These are phyloP conservation scores for Isaurus tuberculatus DNA, from an alignment of 92 coral and sea anemone species.

Conservation along the genomic window DNA sequence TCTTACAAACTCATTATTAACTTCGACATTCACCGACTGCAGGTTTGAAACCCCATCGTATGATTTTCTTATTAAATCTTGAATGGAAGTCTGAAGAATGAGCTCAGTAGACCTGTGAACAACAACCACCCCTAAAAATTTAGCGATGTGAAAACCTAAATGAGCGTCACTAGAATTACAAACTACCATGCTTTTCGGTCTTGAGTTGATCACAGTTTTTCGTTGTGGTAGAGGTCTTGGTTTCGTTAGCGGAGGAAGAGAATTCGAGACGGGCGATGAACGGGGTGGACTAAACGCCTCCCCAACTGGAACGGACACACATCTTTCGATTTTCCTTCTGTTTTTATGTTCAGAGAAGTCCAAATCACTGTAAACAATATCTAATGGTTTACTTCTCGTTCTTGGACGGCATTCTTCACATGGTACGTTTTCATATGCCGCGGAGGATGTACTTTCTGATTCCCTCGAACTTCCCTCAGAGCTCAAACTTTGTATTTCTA, in stretches of 20 bases:
- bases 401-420: slow-evolving; percentile 47
- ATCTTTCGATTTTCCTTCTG: slow-evolving; percentile 49
- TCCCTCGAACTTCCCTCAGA: slow-evolving; percentile 65
- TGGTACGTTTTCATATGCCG: slow-evolving; percentile 78
- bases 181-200: slow-evolving; percentile 80
- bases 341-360: slow-evolving; percentile 58
- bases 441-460: slow-evolving; percentile 15
- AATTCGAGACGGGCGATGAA: slow-evolving; percentile 35
- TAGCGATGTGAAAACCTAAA: slow-evolving; percentile 85
- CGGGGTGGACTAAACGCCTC: not conserved
- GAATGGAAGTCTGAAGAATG: slow-evolving; percentile 73
- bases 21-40: slow-evolving; percentile 85
- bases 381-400: slow-evolving; percentile 80
- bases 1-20: slow-evolving; percentile 78
- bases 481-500: slow-evolving; percentile 60
- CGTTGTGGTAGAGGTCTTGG: slow-evolving; percentile 65
- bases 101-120: slow-evolving; percentile 85
- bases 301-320: slow-evolving; percentile 38
- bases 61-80: slow-evolving; percentile 68
- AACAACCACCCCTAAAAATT: slow-evolving; percentile 64
- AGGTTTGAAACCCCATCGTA: slow-evolving; percentile 67
- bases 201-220: slow-evolving; percentile 40
- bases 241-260: slow-evolving; percentile 59
- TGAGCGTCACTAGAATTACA: slow-evolving; percentile 53
- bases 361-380: slow-evolving; percentile 93